Base-by-base conservation (phyloP, 2,797 vertebrate genomes). In the Rhodeus uyekii region DNA sequence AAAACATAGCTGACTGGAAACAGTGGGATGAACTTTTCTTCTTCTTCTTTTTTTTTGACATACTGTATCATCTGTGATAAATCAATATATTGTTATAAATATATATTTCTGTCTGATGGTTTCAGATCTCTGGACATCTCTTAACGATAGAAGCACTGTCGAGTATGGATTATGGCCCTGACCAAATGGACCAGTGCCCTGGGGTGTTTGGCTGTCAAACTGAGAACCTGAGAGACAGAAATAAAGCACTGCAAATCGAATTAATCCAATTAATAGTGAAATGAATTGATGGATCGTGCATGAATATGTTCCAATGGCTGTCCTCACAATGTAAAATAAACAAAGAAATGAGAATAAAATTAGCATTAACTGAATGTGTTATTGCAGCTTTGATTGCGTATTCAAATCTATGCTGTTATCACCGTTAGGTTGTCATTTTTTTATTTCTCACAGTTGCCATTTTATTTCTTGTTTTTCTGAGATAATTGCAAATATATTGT, bases 261-360 rank as follows among this genome's bases (percentile, higher is more conserved):
- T 50, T n/a, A n/a, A n/a, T n/a, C n/a, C n/a, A n/a, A 50, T n/a
- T 48, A 18, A 48, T 22, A 73, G 6, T 24, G 32, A 36, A 22
- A 50, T n/a, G 24, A 34, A 55, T 18, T 3, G 22, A 24, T 58
- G n/a, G n/a, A 16, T 39, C 55, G 22, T 36, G 19, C 44, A 32
- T 72, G 29, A 72, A 73, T 27, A n/a, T 27, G n/a, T 55, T 32
- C 34, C 34, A 55, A 1, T 39, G 22, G 4, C 2, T 14, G 14
- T 27, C 36, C 71, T 73, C 48, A 3, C 22, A 38, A 73, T 55
- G 13, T 55, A 32, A 73, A 73, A 55, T 73, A 73, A 73, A 73
- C 46, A 53, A 72, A 36, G 3, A 38, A 48, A 48, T 34, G 0
- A 72, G 32, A 72, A 32, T 50, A 10, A 67, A 10, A 39, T 39